Conservation (phyloP, 2,797 vertebrate genomes). For the Rhynchotus rufescens region DNA sequence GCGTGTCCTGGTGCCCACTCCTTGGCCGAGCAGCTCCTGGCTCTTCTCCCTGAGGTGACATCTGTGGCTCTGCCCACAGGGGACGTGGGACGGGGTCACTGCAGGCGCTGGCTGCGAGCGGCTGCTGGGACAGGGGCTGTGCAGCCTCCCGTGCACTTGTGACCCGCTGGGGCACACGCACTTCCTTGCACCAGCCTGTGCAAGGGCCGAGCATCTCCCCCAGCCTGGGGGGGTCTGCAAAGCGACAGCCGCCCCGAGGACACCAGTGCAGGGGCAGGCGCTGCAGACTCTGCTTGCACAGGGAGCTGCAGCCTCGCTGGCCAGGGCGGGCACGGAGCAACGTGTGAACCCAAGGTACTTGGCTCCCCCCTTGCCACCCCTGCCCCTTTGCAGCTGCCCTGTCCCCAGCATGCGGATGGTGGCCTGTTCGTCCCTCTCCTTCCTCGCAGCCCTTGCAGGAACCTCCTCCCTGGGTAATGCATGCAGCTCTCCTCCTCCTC, state of each 20-base stretch:
- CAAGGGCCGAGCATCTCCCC: neutral
- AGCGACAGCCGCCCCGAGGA: neutral
- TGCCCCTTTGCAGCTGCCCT: rapidly evolving
- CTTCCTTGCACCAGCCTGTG: neutral
- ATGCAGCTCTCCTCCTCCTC: neutral
- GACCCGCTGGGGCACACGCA: neutral
- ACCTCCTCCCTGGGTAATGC: neutral
- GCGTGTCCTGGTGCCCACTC: no score
- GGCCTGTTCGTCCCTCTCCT: neutral
- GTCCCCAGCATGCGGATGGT: rapidly evolving
- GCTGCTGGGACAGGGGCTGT: no score
- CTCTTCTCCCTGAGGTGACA: neutral
- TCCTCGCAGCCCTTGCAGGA: neutral
- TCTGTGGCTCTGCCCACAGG: neutral
- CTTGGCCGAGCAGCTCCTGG: neutral
- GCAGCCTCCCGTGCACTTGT: neutral
- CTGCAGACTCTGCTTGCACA: neutral
- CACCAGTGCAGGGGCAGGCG: neutral
- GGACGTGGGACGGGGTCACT: neutral
- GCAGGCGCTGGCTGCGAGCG: neutral
- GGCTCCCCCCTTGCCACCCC: neutral
- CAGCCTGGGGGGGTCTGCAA: neutral
- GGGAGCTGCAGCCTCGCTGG: neutral
- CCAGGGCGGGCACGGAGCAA: neutral
- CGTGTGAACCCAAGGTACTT: neutral